Evolutionary conservation across 2,797 vertebrate species (phyloP).

Genomic region (Masticophis lateralis): DNA sequence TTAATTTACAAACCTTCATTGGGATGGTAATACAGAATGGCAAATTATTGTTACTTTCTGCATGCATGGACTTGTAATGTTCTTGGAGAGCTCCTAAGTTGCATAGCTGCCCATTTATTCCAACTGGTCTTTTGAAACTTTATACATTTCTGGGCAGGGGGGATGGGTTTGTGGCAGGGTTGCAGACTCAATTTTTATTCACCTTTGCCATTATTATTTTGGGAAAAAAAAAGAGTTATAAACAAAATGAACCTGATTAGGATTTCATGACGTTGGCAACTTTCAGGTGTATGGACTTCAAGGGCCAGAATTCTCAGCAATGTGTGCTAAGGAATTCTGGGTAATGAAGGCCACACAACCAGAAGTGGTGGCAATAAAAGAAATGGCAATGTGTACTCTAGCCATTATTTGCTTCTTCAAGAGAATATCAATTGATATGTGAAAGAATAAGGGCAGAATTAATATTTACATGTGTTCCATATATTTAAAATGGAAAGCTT

Average conservation of each 20-base stretch:
- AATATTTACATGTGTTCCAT: neutral
- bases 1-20: neutral
- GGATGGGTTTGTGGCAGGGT: neutral
- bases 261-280: neutral
- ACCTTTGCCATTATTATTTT: neutral
- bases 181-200: neutral
- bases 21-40: neutral
- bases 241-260: neutral
- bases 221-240: neutral
- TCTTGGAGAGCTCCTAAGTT: neutral
- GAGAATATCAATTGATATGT: neutral
- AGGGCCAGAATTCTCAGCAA: neutral
- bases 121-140: neutral
- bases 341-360: neutral
- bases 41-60: neutral
- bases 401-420: too few species aligned
- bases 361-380: neutral
- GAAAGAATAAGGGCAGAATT: neutral
- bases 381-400: neutral
- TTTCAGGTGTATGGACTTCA: neutral
- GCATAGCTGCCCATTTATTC: neutral
- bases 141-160: neutral
- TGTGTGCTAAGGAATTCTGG: neutral
- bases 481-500: conserved; percentile 31
- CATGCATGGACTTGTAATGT: neutral